Base-by-base conservation (phyloP, 2,797 vertebrate species). In the Sphenodon punctatus region DNA sequence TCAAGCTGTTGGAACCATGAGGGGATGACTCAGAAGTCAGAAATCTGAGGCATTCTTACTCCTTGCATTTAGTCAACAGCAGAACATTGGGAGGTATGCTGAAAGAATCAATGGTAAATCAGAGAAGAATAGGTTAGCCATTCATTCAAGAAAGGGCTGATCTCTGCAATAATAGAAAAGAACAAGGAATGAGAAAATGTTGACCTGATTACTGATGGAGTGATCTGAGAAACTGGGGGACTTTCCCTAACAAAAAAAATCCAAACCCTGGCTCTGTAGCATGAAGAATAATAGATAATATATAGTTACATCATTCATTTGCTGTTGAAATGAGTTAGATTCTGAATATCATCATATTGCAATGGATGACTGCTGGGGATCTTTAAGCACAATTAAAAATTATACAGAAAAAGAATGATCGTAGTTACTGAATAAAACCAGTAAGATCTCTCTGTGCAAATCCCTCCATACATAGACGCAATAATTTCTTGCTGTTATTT, bases 21-120 rank as follows among this genome's bases (percentile, higher is more conserved):
- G 79, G 91, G 90, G 87, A 93, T 95, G 93, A 95, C 90, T 94
- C 93, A 94, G 92, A 92, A 94, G 92, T 92, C 87, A 94, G 89
- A 93, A 92, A 95, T 94, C 90, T 80, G 91, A 93, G 69, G 87
- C 84, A 94, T 94, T 92, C 86, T 80, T 84, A 65, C 82, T 89
- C 85, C 86, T 71, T 79, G 77, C 68, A 2, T 92, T 94, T 90
- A 89, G 92, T 90, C 90, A 91, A 89, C 81, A 88, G 86, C 86
- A 82, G 83, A 90, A 71, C 45, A 0, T 87, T 77, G 64, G 86
- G 86, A 93, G 86, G 85, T 87, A 89, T 90, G 78, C 17, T 8
- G 74, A 84, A 69, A 80, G 88, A 91, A 90, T 93, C 90, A 90
- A 88, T 90, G 87, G 87, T 63, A 86, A 93, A 90, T 92, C 89